Base-by-base conservation (phyloP, 2,888 invertebrate genomes). In the Eubasilissa splendida region DNA sequence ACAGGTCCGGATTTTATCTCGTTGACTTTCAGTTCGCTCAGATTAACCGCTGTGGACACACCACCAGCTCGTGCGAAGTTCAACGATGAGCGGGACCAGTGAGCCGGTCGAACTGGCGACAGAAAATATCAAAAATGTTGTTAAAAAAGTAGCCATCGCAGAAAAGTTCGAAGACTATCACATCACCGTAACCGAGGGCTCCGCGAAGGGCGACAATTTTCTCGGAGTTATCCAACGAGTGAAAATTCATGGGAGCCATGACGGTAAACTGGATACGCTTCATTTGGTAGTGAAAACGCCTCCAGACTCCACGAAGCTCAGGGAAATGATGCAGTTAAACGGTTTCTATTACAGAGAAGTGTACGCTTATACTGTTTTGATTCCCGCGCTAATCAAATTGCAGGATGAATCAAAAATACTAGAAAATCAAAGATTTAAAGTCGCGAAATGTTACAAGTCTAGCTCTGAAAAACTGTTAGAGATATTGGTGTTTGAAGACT, bases 351-450 rank as follows among this genome's bases (percentile, higher is more conserved):
- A 5, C 31, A 80, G 74, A 53, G 82, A 82, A 50, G 42, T 77
- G 10, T 50, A 54, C 60, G 42, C 74, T 11, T 82, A 82, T 54
- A 76, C 53, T 4, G 59, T 66, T 31, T 60, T 82, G 12, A 50
- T 82, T 31, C 82, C 82, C 10, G 42, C 50, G 3, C 66, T 82
- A 7, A 31, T 63, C 14, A 76, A 52, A 76, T 33, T 84, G 10
- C 84, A 85, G 81, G 71, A 79, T 0, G 79, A 84, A 22, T 73
- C 71, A 14, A 71, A 76, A 4, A 83, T 84, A 5, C 82, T 80
- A n/a, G 63, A 53, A n/a, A 70, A 83, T 8, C 60, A 60, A 31
- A 10, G 9, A 31, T 60, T 66, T 11, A 60, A 68, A 50, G 76
- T 70, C 14, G 80, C 77, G 9, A 73, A 77, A 56, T 77, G 68